These are phyloP conservation scores for Drosophila ogumai DNA, from an alignment of 1,140 invertebrate species.

Conservation along the genomic window DNA sequence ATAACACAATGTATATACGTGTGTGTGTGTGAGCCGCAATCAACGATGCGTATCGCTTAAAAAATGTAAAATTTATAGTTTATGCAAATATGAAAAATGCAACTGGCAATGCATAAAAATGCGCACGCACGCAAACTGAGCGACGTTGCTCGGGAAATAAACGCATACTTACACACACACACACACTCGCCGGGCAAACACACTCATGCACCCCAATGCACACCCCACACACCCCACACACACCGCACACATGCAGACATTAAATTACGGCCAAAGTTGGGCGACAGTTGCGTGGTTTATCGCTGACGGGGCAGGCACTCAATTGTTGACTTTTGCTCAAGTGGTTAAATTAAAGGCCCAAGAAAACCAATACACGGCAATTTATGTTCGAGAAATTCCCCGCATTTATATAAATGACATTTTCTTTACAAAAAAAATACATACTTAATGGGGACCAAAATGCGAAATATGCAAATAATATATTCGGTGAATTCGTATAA, in stretches of 20 bases:
- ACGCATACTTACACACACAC: constrained; percentile 40
- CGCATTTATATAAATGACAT: constrained; percentile 3
- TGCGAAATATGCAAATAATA: constrained; percentile 1
- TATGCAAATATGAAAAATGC: constrained; percentile 84
- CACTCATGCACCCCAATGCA: constrained; percentile 6
- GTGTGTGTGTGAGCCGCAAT: constrained; percentile 55
- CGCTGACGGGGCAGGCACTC: constrained; percentile 70
- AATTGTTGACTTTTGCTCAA: constrained; percentile 78
- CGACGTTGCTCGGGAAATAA: constrained; percentile 36
- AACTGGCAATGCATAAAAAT: constrained; percentile 83
- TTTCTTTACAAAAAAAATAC: not conserved
- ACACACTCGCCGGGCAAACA: constrained; percentile 29
- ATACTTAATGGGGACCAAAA: not conserved
- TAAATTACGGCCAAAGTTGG: constrained; percentile 81
- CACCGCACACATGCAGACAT: constrained; percentile 53
- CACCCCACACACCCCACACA: constrained; percentile 14
- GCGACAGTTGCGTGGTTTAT: constrained; percentile 83
- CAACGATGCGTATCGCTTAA: constrained; percentile 83
- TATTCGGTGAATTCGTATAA: not conserved
- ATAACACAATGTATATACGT: constrained; percentile 2
- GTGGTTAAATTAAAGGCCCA: constrained; percentile 63
- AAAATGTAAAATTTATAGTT: constrained; percentile 84
- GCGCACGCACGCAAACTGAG: constrained; percentile 81
- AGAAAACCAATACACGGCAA: constrained; percentile 31
- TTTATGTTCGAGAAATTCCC: constrained; percentile 23